Evolutionary conservation across 2,888 invertebrate species (phyloP), one percentile per base, ranked within the genome.

Genomic region (Bombyx huttoni): DNA sequence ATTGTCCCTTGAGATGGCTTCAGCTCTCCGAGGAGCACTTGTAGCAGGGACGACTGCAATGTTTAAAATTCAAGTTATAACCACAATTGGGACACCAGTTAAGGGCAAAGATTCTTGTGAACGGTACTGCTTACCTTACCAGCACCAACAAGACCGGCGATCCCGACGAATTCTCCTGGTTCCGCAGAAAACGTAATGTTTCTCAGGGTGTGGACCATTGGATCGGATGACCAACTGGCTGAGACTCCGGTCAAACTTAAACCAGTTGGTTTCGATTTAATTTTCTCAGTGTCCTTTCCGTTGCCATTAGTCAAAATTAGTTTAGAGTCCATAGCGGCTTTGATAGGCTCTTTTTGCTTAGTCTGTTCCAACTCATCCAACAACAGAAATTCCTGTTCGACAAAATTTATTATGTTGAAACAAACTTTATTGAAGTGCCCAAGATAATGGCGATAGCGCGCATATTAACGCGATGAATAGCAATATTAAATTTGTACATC

Each of bases 131-230:
- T 61, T 67, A 90, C 90, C 89, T 94, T 95, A 52, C 95, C 95
- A 7, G 92, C 80, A n/a, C 94, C 95, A 0, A 95, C 94, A 45
- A 92, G 90, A 12, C 95, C 95, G 47, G 94, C 92, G 1, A 95
- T 81, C 1, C 93, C 93, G 47, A 93, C 78, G 51, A 92, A 83
- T 60, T 91, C 89, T 45, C 91, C 91, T 46, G 85, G 89, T 13
- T 78, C 73, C 0, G 90, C 82, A 0, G 83, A 81, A 0, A 92
- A 60, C 13, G 78, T 82, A 6, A 92, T 64, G 47, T 89, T 74
- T 40, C 90, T 83, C 50, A 92, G 64, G 0, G 91, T 91, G 49
- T 92, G 88, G 10, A 89, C 87, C 12, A 89, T 89, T 3, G 86
- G 75, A 49, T 85, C 81, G 1, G 75, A 70, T 47, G 72, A 71